Base-by-base conservation (phyloP, 2,888 invertebrate species). In the Idaea aversata region DNA sequence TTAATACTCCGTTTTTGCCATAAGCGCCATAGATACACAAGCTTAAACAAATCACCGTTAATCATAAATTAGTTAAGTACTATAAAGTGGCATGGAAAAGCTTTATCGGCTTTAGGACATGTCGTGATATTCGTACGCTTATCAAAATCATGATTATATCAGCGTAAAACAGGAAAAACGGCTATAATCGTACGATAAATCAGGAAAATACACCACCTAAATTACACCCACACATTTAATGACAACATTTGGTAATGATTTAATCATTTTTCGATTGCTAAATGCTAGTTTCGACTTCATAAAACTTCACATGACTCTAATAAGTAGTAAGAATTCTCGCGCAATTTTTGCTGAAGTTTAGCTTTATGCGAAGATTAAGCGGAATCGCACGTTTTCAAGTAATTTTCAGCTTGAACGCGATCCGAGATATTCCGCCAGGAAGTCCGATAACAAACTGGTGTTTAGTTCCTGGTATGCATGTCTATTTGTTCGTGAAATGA, bases 401-500 rank as follows among this genome's bases (percentile, higher is more conserved):
- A 47, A 47, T 47, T 10, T 13, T 47, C 10, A 36, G 36, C 10
- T 5, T 36, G 4, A 36, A 36, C 36, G 4, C 6, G 36, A 36
- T 36, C 38, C 10, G 47, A 13, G 47, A 47, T 47, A 47, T 47
- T 47, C 47, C 47, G 7, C 7, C 47, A 47, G 47, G 47, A 47
- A 47, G 47, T 47, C 47, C 47, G 47, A 47, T 47, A 7, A 47
- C 47, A 10, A 47, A 47, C 47, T 47, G 47, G 47, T 47, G 47
- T 47, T 25, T 10, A 47, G 47, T 47, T 47, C 47, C 47, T 47
- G 47, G 47, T 47, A 47, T 47, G 7, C 38, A 10, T 34, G 61
- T 38, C 16, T 61, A 38, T 61, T 61, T 61, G 61, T 61, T 38
- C 5, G 35, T n/a, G 15, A 38, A 36, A 38, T 61, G 61, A 61